Base-by-base conservation (phyloP, 2,797 vertebrate genomes). In the Euthynnus affinis region DNA sequence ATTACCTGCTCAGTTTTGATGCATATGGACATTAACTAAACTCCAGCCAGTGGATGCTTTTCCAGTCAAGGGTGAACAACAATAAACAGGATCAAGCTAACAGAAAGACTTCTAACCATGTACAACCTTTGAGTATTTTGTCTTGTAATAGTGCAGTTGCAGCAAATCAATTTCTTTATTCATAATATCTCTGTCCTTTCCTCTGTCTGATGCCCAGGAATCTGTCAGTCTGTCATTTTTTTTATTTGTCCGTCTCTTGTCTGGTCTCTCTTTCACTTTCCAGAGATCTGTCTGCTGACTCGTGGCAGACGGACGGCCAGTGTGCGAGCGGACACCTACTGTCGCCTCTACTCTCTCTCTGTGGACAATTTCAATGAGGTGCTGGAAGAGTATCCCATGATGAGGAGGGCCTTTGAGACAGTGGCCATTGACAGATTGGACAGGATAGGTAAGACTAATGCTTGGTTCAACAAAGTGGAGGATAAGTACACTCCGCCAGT, bases 291-390 rank as follows among this genome's bases (percentile, higher is more conserved):
- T 86, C 91, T 98, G 88, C 92, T 98, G 93, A 98, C 97, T n/a
- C 95, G 97, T 0, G 97, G 97, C 59, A 95, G 97, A 80, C 94
- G 97, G 71, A 98, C 97, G 0, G 97, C 97, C 70, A 98, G 96
- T 0, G 97, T 98, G 25, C 95, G 96, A 0, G 94, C 97, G 0
- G 97, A 98, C 83, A 98, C 97, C 75, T 98, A 98, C 93, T 98
- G 96, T 78, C 96, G 96, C 23, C 94, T 98, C 32, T 97, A 96
- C 91, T 98, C 97, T 0, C 96, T 98, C 42, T 97, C 97, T 0
- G 97, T 98, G 92, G 97, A 98, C 93, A 96, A 97, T 89, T 98
- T 98, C 92, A 98, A 98, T 5, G 97, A 98, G 91, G 97, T 98
- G 73, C 91, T 98, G 85, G 97, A 98, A 92, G 97, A 98, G 89